Evolutionary conservation across 2,113 vertebrate genomes (phyloP).

Genomic region (Poeciliopsis occidentalis): DNA sequence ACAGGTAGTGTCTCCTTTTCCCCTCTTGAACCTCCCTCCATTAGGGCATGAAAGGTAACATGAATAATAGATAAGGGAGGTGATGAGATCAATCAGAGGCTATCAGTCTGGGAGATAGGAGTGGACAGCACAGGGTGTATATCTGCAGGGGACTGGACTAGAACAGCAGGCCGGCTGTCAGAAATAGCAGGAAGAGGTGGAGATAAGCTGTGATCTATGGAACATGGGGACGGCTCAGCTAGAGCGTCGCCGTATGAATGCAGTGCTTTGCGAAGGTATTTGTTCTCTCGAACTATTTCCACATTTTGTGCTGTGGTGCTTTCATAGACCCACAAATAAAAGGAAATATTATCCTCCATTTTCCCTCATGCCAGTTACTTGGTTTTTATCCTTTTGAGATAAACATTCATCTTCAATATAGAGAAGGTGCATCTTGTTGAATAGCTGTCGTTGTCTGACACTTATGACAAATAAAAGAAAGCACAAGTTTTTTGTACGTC

Average conservation of each 20-base stretch:
- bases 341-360: too few species aligned
- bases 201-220: slow-evolving; percentile 53
- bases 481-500: too few species aligned
- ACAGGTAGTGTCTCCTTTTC: slow-evolving; percentile 60
- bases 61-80: slow-evolving; percentile 72
- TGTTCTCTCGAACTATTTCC: neutral
- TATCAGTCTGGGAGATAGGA: slow-evolving; percentile 72
- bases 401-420: too few species aligned
- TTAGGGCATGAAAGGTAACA: slow-evolving; percentile 57
- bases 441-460: too few species aligned
- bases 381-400: too few species aligned
- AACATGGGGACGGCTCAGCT: slow-evolving; percentile 11
- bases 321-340: too few species aligned
- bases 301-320: too few species aligned
- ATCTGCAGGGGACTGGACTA: slow-evolving; percentile 48
- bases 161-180: slow-evolving; percentile 55
- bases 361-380: too few species aligned
- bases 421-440: too few species aligned
- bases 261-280: neutral
- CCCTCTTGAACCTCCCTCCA: slow-evolving; percentile 54
- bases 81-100: slow-evolving; percentile 74
- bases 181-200: slow-evolving; percentile 49
- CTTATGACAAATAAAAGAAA: too few species aligned
- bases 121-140: slow-evolving; percentile 64
- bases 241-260: neutral